Conservation (phyloP, 2,797 vertebrate genomes). For the Pangasius djambal region DNA sequence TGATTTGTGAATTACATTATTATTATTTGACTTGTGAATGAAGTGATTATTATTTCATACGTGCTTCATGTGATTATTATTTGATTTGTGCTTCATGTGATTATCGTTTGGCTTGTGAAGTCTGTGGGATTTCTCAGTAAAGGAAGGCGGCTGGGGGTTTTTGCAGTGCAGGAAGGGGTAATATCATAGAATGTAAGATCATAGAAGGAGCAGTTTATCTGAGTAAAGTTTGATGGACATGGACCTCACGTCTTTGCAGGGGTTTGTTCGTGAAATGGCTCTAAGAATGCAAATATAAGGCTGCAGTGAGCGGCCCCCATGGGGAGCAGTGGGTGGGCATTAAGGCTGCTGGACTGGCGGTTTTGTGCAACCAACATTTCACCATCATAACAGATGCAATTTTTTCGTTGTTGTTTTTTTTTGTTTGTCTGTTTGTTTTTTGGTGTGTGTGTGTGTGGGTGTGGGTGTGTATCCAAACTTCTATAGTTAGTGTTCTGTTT, state of each 20-base stretch:
- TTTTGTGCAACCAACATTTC: background rate
- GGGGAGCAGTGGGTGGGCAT: background rate
- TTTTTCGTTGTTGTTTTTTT: too few species aligned
- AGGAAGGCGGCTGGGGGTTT: conserved; percentile 5
- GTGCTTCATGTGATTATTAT: background rate
- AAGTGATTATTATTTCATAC: background rate
- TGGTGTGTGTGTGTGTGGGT: background rate
- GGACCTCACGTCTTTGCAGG: too few species aligned
- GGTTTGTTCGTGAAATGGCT: background rate
- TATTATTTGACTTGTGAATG: background rate
- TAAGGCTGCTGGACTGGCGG: background rate
- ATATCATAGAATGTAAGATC: background rate
- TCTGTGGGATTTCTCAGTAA: too few species aligned
- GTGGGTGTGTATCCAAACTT: too few species aligned
- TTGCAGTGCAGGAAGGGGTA: background rate
- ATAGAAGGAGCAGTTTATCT: background rate
- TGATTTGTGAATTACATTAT: background rate
- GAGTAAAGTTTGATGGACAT: background rate
- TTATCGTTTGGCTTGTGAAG: background rate
- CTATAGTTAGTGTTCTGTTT: background rate
- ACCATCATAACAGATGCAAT: background rate
- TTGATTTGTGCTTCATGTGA: background rate
- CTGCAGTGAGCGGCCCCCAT: background rate
- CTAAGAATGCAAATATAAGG: too few species aligned
- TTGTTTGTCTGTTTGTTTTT: too few species aligned